Evolutionary conservation across 2,888 invertebrate species (phyloP).

Genomic region (Xylota sylvarum): DNA sequence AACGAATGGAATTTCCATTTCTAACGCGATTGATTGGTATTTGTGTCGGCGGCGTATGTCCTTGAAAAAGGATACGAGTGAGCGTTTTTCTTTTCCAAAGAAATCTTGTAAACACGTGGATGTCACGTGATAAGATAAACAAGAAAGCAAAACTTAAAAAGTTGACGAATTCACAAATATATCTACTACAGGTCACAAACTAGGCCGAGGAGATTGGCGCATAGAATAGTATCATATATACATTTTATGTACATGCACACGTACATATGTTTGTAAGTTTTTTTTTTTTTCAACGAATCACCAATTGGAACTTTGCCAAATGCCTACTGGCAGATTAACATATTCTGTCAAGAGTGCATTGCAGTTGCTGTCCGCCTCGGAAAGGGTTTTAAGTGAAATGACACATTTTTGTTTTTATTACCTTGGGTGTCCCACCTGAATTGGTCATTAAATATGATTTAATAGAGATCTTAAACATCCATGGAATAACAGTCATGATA

Average conservation of each 20-base stretch:
- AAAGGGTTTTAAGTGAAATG: not conserved
- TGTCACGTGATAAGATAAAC: not conserved
- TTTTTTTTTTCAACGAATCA: not conserved
- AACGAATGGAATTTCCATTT: constrained; percentile 7
- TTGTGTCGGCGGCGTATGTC: not conserved
- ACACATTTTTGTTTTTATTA: not conserved
- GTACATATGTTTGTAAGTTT: not conserved
- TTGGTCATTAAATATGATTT: constrained; percentile 2
- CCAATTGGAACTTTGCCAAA: constrained; percentile 18
- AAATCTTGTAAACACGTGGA: not conserved
- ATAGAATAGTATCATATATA: too few relatives aligned
- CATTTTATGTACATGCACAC: too few relatives aligned
- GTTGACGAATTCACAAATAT: not conserved
- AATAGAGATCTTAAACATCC: not conserved
- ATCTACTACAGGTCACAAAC: not conserved
- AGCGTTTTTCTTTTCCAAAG: not conserved
- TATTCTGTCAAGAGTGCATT: not conserved
- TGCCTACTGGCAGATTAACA: not conserved
- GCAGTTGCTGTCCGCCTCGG: not conserved
- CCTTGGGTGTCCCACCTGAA: not conserved
- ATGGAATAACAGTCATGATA: not conserved
- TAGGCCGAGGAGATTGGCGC: not conserved
- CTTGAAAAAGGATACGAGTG: not conserved
- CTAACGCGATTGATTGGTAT: constrained; percentile 1
- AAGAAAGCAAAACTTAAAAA: not conserved